Evolutionary conservation across 1,140 invertebrate species (phyloP).

Genomic region (Odontomachus brunneus): DNA sequence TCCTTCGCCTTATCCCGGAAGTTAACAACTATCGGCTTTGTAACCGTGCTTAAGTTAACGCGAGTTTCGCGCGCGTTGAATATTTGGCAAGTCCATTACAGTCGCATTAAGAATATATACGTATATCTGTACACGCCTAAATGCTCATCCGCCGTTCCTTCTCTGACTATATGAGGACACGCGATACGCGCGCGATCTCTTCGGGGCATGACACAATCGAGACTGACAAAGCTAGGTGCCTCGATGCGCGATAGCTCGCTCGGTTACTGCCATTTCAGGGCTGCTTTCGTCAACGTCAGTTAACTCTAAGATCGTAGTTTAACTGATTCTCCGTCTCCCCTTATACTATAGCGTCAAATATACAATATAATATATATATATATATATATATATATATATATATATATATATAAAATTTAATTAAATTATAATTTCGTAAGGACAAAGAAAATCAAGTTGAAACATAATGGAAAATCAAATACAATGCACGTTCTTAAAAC

Average conservation of each 20-base stretch:
- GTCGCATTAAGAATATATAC: conserved; percentile 66
- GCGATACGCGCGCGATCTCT: conserved; percentile 27
- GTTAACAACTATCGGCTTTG: conserved; percentile 58
- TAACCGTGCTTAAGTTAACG: conserved; percentile 66
- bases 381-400: too few species aligned
- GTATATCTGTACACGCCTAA: conserved; percentile 43
- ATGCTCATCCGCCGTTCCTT: conserved; percentile 32
- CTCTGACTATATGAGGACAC: conserved; percentile 9
- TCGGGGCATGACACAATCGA: conserved; percentile 20
- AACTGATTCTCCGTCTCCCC: neutral
- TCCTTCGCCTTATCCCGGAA: conserved; percentile 49
- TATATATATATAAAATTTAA: too few species aligned
- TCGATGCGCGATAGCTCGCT: conserved; percentile 33
- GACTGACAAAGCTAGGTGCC: conserved; percentile 39
- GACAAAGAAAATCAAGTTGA: too few species aligned
- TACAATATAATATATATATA: too few species aligned
- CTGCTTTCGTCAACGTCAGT: neutral
- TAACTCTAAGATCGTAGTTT: conserved; percentile 27
- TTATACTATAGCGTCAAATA: too few species aligned
- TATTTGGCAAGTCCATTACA: conserved; percentile 73
- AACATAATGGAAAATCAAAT: too few species aligned
- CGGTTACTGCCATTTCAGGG: neutral
- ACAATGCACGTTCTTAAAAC: too few species aligned
- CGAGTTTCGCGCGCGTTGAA: conserved; percentile 65
- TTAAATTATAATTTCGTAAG: too few species aligned